Conservation (phyloP, 2,797 vertebrate species). For the Glossophaga mutica region DNA sequence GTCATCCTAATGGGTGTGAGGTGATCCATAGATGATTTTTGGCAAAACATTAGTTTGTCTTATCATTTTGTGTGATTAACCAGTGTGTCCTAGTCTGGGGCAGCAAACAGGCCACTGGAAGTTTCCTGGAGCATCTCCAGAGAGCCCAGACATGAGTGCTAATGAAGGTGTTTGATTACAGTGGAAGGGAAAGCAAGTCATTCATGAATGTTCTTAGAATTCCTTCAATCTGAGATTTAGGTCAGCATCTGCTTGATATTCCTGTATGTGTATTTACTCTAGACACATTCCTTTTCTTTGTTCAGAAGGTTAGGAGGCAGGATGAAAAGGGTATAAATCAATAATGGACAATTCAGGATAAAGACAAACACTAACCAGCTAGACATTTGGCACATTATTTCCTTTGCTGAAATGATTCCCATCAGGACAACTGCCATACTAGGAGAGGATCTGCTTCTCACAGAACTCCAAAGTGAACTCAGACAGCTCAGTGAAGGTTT, state of each 20-base stretch:
- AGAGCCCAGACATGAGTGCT: neutral
- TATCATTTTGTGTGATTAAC: neutral
- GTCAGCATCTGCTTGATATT: neutral
- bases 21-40: neutral
- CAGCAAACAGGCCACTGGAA: neutral
- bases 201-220: neutral
- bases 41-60: neutral
- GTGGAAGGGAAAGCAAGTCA: neutral
- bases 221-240: neutral
- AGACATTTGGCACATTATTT: neutral
- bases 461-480: neutral
- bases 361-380: conserved; percentile 21
- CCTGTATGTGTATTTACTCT: neutral
- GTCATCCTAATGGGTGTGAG: neutral
- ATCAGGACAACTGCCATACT: conserved; percentile 41
- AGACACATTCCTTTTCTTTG: neutral
- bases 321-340: neutral
- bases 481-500: conserved; percentile 48
- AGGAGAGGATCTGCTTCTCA: neutral
- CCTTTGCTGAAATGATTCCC: conserved; percentile 65
- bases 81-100: neutral
- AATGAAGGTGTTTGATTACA: neutral
- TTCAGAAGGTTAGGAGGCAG: neutral
- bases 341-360: conserved; percentile 53
- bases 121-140: neutral